Percentiles rank a stretch among this genome's conserved stretches.
Conservation (phyloP, 2,797 vertebrate species). For the Borostomias antarcticus region DNA sequence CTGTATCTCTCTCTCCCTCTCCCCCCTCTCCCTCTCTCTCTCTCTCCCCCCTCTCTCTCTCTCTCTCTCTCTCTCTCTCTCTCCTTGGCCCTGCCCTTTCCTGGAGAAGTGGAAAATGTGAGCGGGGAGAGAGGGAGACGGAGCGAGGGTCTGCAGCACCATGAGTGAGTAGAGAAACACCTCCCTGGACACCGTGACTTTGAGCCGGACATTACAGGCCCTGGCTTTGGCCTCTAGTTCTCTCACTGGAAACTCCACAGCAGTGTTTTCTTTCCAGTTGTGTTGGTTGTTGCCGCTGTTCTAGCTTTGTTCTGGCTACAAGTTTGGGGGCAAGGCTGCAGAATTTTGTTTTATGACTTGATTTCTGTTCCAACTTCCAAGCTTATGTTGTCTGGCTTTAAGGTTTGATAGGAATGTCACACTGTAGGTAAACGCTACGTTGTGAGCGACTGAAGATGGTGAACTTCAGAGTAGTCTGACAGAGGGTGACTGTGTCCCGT, state of each 20-base stretch:
- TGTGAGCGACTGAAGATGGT: no score
- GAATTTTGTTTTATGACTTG: background rate
- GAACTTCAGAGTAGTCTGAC: background rate
- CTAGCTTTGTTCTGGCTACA: no score
- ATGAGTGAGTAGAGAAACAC: slow-evolving; percentile 83
- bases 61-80: slow-evolving; percentile 24
- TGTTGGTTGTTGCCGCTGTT: background rate
- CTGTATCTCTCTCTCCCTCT: slow-evolving; percentile 32
- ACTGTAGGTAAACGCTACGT: background rate
- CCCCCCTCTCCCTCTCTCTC: slow-evolving; percentile 26
- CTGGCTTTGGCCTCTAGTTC: background rate
- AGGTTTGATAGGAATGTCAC: background rate
- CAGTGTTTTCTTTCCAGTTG: background rate
- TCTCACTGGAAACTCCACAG: background rate
- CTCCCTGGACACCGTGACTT: slow-evolving; percentile 8
- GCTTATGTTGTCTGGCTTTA: background rate
- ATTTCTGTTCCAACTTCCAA: background rate
- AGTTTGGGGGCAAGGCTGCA: no score
- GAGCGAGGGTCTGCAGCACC: slow-evolving; percentile 63
- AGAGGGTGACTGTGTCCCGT: background rate
- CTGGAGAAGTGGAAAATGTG: slow-evolving; percentile 71
- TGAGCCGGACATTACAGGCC: background rate
- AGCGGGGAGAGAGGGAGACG: slow-evolving; percentile 54
- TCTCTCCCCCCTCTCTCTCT: slow-evolving; percentile 10
- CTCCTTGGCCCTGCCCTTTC: slow-evolving; percentile 43